Evolutionary conservation across 2,888 invertebrate species (phyloP).

Genomic region (Pelosia muscerda): DNA sequence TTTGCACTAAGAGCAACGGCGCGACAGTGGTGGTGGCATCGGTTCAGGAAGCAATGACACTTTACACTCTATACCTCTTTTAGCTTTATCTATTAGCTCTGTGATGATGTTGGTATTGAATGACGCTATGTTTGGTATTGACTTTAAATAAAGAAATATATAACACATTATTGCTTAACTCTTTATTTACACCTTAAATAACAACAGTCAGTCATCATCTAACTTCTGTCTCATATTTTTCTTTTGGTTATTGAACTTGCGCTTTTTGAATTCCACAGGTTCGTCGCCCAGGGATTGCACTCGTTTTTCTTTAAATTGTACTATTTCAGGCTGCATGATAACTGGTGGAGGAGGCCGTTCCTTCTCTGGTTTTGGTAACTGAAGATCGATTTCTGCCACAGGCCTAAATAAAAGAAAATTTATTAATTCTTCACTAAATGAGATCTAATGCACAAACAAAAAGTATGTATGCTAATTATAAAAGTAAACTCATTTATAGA

Average conservation of each 20-base stretch:
- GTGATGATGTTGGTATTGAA: too few relatives aligned
- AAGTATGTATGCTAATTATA: too few relatives aligned
- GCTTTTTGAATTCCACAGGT: constrained; percentile 89
- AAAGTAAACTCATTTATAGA: too few relatives aligned
- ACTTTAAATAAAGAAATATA: neutral
- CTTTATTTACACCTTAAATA: constrained; percentile 35
- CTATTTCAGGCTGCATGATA: constrained; percentile 76
- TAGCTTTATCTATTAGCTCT: too few relatives aligned
- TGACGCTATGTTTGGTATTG: too few relatives aligned
- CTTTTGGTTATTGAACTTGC: constrained; percentile 88
- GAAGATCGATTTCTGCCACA: constrained; percentile 88
- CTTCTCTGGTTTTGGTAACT: constrained; percentile 88
- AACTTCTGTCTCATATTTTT: constrained; percentile 89
- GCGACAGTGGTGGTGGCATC: too few relatives aligned
- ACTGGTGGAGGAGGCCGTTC: constrained; percentile 77
- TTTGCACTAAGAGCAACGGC: too few relatives aligned
- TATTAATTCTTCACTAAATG: neutral
- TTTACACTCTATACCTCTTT: too few relatives aligned
- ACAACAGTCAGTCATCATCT: constrained; percentile 84
- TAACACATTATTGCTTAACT: neutral
- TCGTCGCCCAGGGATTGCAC: constrained; percentile 84
- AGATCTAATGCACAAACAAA: too few relatives aligned
- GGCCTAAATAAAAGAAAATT: constrained; percentile 69
- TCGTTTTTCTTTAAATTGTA: constrained; percentile 88
- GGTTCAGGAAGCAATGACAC: too few relatives aligned